Percentiles rank a stretch among this genome's conserved stretches.
These are phyloP conservation scores for Tenthredo notha DNA, from an alignment of 2,888 invertebrate genomes.

Conservation along the genomic window DNA sequence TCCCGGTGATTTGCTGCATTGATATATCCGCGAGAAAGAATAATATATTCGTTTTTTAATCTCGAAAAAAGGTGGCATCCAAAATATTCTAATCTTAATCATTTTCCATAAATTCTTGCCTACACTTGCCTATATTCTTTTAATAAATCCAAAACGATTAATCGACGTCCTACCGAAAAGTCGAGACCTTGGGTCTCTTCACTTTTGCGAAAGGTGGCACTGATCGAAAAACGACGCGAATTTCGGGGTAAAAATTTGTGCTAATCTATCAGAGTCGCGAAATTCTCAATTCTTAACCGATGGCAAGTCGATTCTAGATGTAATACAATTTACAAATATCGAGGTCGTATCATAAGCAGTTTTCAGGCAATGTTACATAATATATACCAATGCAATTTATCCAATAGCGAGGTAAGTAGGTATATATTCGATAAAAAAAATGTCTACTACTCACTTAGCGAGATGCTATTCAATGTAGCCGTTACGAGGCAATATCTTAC, in stretches of 20 bases:
- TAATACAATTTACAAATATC: not conserved
- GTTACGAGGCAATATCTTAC: slow-evolving; percentile 49
- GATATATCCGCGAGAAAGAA: not conserved
- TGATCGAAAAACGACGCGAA: not conserved
- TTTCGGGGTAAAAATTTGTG: not conserved
- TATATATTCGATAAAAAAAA: not conserved
- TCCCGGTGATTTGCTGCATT: not conserved
- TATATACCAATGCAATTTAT: slow-evolving; percentile 8
- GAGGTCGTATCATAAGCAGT: not conserved
- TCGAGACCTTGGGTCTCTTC: not conserved
- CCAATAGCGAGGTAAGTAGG: not conserved
- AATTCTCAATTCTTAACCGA: not conserved
- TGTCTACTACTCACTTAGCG: slow-evolving; percentile 31
- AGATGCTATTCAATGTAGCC: slow-evolving; percentile 30
- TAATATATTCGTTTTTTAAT: not conserved
- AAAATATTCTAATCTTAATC: not conserved
- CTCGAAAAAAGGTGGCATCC: not conserved
- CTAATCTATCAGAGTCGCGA: not conserved
- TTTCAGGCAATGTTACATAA: not conserved
- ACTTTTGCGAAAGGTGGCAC: slow-evolving; percentile 25
- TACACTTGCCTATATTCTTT: not conserved
- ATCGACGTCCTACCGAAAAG: not conserved
- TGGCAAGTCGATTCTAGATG: not conserved
- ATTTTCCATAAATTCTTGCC: not conserved
- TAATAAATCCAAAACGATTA: not conserved